Conservation (phyloP, 1,140 invertebrate genomes). For the Drosophila mauritiana region DNA sequence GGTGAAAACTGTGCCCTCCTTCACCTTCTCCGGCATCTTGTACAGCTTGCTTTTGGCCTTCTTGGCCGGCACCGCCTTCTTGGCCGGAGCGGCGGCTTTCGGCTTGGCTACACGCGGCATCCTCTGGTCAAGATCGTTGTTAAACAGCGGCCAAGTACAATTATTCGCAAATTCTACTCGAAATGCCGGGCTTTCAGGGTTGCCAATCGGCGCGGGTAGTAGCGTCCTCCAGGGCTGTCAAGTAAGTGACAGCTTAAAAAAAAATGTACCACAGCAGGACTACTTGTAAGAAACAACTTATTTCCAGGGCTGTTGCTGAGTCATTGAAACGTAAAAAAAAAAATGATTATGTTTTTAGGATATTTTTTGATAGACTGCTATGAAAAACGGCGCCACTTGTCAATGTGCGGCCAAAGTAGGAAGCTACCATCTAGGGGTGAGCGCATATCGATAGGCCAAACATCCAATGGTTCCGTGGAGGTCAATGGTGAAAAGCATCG, state of each 20-base stretch:
- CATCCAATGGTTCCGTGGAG: slow-evolving; percentile 91
- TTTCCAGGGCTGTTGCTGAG: too few relatives aligned
- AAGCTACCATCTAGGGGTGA: too few relatives aligned
- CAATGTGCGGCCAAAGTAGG: too few relatives aligned
- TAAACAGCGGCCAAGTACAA: background rate
- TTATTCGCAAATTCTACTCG: slow-evolving; percentile 8
- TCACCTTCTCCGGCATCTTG: slow-evolving; percentile 90
- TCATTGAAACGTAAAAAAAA: too few relatives aligned
- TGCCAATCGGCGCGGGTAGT: slow-evolving; percentile 6
- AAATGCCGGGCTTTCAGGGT: slow-evolving; percentile 36
- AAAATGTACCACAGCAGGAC: background rate
- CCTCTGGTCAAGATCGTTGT: background rate
- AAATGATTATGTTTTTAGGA: too few relatives aligned
- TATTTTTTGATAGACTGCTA: slow-evolving; percentile 7
- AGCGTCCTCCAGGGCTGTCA: slow-evolving; percentile 28
- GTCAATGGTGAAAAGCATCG: slow-evolving; percentile 91
- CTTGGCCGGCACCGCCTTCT: slow-evolving; percentile 69
- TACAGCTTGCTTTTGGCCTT: slow-evolving; percentile 89
- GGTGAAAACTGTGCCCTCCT: slow-evolving; percentile 90
- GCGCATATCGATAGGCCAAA: background rate
- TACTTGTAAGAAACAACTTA: too few relatives aligned
- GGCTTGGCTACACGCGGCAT: slow-evolving; percentile 71
- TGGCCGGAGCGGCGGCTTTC: slow-evolving; percentile 42
- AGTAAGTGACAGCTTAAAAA: too few relatives aligned
- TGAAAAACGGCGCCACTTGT: background rate